Base-by-base conservation (phyloP, 2,888 invertebrate species). In the Cyclophora albipunctata region DNA sequence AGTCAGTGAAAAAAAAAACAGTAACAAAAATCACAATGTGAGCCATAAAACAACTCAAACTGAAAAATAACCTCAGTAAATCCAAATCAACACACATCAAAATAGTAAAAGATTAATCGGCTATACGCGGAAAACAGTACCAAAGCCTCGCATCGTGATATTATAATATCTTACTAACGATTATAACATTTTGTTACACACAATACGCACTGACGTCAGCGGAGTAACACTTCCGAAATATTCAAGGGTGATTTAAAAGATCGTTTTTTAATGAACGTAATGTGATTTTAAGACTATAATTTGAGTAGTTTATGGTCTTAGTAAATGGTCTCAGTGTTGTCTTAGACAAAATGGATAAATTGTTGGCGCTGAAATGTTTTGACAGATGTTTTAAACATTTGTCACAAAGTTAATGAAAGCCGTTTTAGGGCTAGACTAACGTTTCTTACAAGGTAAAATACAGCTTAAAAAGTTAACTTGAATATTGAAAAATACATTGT, bases 221-320 rank as follows among this genome's bases (percentile, higher is more conserved):
- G 53, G 55, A 60, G 63, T 74, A 79, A 76, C 72, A 81, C 84
- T 85, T 86, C 86, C 85, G 87, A 85, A 78, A 73, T 71, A 63
- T 73, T 77, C 84, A 84, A 86, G 85, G 85, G 73, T 74, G 51
- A 54, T 58, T 5, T 37, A 37, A 37, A 20, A 20, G 43, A 43
- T 43, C 33, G 43, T 20, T 7, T 43, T 59, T 62, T 63, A 61
- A 64, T 66, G 54, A 55, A 49, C 5, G 43, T 43, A 34, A 42
- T 40, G 34, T 40, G 20, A 20, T 20, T 20, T 20, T 20, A 20
- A 20, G 20, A 20, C 20, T 20, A 20, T 20, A 20, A 20, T 20
- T 20, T 20, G 20, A 20, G 20, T 20, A 20, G 20, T 20, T 20
- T 20, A 20, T 20, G 20, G 20, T 20, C 20, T 20, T 20, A 20